Evolutionary conservation across 2,797 vertebrate species (phyloP), one percentile per base, ranked within the genome.

Genomic region (Helarctos malayanus): DNA sequence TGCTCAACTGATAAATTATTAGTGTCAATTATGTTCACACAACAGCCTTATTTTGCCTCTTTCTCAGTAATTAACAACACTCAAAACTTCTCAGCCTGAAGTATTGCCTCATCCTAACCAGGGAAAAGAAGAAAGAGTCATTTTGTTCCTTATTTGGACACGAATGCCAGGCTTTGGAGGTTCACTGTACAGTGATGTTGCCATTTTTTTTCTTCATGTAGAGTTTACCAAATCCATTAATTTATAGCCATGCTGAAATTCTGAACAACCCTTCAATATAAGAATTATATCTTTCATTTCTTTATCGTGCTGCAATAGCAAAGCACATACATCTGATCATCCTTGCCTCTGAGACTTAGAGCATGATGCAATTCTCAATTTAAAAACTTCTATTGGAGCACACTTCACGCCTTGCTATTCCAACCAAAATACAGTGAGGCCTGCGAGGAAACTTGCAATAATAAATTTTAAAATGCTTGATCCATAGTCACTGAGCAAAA

Each of bases 171-270:
- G 15, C 68, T 82, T 68, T 56, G 73, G 4, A 15, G 41, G 9
- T 65, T 86, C 32, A 7, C 7, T 29, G 29, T 52, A 82, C 35
- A 63, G 8, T 38, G 32, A 35, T 29, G 45, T 27, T 91, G n/a
- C 65, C 71, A 63, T 57, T 89, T 29, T 49, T 7, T 8, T 52
- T 69, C 52, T 78, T 11, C 13, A 45, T 7, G 57, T 56, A 23
- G 4, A 56, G 38, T 65, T 92, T 91, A 82, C 29, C 56, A 88
- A 84, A 54, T 41, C 63, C 54, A 61, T 29, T 88, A 73, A 92
- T 92, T 89, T 83, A 71, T 10, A 85, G 41, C 14, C 75, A 92
- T 35, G 56, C 25, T 93, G 47, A 88, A 93, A 91, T 56, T 85
- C 78, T 59, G 41, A 81, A 54, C n/a, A 27, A 54, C 18, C 18